Conservation (phyloP, 1,140 invertebrate genomes). For the Trichomalopsis sarcophagae region DNA sequence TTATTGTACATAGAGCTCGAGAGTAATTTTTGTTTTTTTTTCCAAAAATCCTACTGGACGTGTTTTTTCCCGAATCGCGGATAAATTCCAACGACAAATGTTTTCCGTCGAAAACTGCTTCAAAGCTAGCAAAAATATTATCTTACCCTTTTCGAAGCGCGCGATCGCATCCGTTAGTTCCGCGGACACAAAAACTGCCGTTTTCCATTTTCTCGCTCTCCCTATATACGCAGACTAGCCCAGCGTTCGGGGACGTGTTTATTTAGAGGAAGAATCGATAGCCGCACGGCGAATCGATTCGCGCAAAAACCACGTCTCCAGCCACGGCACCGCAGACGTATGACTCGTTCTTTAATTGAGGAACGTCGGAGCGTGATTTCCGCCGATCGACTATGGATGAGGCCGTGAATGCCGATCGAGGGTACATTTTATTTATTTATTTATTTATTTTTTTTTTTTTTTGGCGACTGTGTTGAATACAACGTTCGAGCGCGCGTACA, state of each 20-base stretch:
- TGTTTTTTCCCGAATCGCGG: too few species aligned
- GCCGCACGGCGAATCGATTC: not conserved
- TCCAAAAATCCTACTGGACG: too few species aligned
- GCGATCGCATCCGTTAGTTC: too few species aligned
- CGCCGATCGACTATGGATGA: not conserved
- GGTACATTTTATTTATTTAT: too few species aligned
- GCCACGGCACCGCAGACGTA: not conserved
- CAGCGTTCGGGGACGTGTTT: not conserved
- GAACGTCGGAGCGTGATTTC: not conserved
- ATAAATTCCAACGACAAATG: too few species aligned
- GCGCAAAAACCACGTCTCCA: not conserved
- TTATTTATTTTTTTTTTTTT: too few species aligned
- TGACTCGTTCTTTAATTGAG: not conserved
- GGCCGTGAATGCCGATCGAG: not conserved
- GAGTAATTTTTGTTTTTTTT: too few species aligned
- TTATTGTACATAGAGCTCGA: too few species aligned
- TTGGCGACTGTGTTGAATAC: not conserved
- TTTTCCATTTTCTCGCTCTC: not conserved
- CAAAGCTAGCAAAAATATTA: too few species aligned
- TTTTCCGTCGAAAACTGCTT: too few species aligned
- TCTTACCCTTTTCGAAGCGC: too few species aligned
- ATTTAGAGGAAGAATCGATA: constrained; percentile 19
- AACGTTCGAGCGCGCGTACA: not conserved
- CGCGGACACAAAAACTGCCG: too few species aligned
- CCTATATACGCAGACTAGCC: not conserved